Base-by-base conservation (phyloP, 2,888 invertebrate genomes). In the Myathropa florea region DNA sequence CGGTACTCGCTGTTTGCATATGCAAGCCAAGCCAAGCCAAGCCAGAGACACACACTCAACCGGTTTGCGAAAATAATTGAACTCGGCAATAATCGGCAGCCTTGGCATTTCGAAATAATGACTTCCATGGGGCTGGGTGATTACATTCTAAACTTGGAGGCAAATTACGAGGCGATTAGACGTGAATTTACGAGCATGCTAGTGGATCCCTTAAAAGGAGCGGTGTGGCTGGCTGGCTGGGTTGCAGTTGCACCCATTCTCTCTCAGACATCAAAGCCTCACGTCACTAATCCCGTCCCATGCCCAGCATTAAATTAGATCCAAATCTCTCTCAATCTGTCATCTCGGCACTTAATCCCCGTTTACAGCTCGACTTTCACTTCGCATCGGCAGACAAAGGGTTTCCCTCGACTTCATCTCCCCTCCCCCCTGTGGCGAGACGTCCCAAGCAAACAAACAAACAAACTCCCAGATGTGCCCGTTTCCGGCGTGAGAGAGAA, bases 91-190 rank as follows among this genome's bases (percentile, higher is more conserved):
- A 55, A 68, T 57, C 33, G 23, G 18, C 55, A 55, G 55, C 68
- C 68, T 68, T 68, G 68, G 68, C 55, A 68, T 53, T 67, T 67
- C n/a, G 53, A 67, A 26, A 26, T 36, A 64, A 64, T 36, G 23
- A 23, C 61, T 33, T 10, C 12, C 33, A 33, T 33, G 33, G 12
- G 12, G 12, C 18, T 7, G 7, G 46, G 18, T 46, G 46, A 46
- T 46, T 46, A 7, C 46, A 46, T 46, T 46, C 46, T 46, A 46
- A 46, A 46, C 46, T 18, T 46, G 46, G 46, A n/a, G 18, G 46
- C 18, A 18, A 18, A 39, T 39, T 14, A 14, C 14, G 3, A 12
- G 4, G n/a, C 39, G 39, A 46, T 46, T 46, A 46, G 39, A 46
- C n/a, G n/a, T n/a, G n/a, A 4, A 39, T 39, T 39, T 33, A 33